Base-by-base conservation (phyloP, 2,888 invertebrate species). In the Idaea dimidiata region DNA sequence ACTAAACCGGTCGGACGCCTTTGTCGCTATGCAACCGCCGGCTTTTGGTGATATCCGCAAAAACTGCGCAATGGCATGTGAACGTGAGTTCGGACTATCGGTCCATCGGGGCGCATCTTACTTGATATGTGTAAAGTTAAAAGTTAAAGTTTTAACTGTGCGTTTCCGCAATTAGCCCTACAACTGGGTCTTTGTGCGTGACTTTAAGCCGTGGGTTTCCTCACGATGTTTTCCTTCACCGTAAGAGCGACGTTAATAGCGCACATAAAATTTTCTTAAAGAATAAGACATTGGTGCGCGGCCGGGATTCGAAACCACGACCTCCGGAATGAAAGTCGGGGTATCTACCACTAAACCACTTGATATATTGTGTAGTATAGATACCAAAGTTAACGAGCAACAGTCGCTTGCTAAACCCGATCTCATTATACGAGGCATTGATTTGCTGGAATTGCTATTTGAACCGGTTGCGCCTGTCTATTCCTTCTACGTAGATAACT, bases 21-120 rank as follows among this genome's bases (percentile, higher is more conserved):
- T 88, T 86, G 87, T 86, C 83, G 85, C 82, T 77, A 80, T 76
- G 77, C 84, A 83, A 80, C 82, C 82, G 82, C 84, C 85, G 82
- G 80, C 84, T 88, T 89, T 91, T 86, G 89, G 91, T 87, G 89
- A 89, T 90, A 91, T 88, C 82, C 84, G 86, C 91, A 91, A 91
- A 91, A 91, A 91, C 83, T 86, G 81, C 81, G 83, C 84, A 82
- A 80, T 80, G 87, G 85, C 82, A 87, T 88, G 82, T 86, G 79
- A 71, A 80, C n/a, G 79, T 78, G 80, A 80, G 80, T 85, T 84
- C 80, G 83, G 81, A 73, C 3, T 5, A 24, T 24, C 24, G 24
- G 3, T 24, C 24, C 24, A 24, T 24, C 24, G 24, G 24, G 24
- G 24, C 76, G 81, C 79, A 74, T 81, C 80, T 82, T 85, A 84